Evolutionary conservation across 2,113 vertebrate species (phyloP).

Genomic region (Caloenas nicobarica): DNA sequence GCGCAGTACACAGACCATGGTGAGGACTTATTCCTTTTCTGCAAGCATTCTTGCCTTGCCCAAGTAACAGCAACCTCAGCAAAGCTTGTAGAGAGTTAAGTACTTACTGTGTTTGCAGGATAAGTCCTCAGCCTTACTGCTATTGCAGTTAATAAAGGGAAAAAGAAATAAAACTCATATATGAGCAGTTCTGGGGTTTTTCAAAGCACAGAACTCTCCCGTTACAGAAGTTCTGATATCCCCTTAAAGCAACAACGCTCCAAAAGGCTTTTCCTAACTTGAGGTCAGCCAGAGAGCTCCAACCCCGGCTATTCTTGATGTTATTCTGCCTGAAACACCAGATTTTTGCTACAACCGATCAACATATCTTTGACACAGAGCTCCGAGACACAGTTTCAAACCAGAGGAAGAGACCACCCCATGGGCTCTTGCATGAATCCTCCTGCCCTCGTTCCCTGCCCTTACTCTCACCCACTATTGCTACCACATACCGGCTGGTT

Average conservation of each 20-base stretch:
- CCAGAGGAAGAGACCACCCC: accelerated
- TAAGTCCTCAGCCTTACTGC: background rate
- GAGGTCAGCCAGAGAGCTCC: background rate
- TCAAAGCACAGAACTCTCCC: background rate
- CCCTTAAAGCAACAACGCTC: background rate
- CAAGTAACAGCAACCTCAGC: background rate
- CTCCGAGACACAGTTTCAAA: background rate
- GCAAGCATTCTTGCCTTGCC: background rate
- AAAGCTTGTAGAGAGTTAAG: background rate
- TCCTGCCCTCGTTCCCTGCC: background rate
- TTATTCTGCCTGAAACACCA: background rate
- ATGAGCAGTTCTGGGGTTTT: background rate
- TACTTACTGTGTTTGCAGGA: background rate
- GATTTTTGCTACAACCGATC: background rate
- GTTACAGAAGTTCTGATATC: background rate
- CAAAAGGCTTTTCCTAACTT: background rate
- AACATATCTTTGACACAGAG: accelerated
- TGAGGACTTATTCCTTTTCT: background rate
- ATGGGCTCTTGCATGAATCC: background rate
- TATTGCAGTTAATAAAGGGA: background rate
- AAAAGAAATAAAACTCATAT: background rate
- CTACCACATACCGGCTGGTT: background rate
- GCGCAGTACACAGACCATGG: accelerated
- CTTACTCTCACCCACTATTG: background rate
- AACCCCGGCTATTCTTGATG: background rate